Evolutionary conservation across 2,888 invertebrate genomes (phyloP).

Genomic region (Cactoblastis cactorum): DNA sequence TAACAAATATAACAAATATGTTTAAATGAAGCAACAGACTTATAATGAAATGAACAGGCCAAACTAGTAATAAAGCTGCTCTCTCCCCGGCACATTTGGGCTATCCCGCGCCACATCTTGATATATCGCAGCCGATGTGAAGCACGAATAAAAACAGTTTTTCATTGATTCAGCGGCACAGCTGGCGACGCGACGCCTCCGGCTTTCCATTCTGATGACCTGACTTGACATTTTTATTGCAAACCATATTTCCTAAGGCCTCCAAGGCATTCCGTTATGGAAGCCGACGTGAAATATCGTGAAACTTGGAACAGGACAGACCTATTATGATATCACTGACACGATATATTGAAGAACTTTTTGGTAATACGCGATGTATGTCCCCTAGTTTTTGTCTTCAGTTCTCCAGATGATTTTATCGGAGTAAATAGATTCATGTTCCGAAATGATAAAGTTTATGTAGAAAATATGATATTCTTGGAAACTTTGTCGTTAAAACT

Average conservation of each 20-base stretch:
- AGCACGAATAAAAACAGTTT: constrained; percentile 75
- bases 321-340: constrained; percentile 64
- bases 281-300: constrained; percentile 68
- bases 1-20: too few species aligned
- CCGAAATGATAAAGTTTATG: too few species aligned
- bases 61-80: constrained; percentile 18
- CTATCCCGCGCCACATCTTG: constrained; percentile 47
- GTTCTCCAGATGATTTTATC: neutral
- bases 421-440: neutral
- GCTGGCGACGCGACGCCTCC: constrained; percentile 76
- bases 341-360: constrained; percentile 59
- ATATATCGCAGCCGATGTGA: constrained; percentile 59
- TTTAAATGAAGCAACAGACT: too few species aligned
- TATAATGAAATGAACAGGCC: too few species aligned
- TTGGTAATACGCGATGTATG: constrained; percentile 17
- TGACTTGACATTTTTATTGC: constrained; percentile 79
- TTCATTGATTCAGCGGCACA: constrained; percentile 77
- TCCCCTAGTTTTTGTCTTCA: neutral
- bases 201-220: constrained; percentile 77
- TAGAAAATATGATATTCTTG: too few species aligned
- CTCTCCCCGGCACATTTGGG: constrained; percentile 22
- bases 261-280: constrained; percentile 67
- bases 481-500: too few species aligned
- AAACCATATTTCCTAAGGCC: constrained; percentile 70
- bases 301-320: constrained; percentile 61